Percentiles rank a stretch among this genome's conserved stretches.
These are phyloP conservation scores for Neolamprologus hecqui DNA, from an alignment of 2,113 vertebrate genomes.

Conservation along the genomic window DNA sequence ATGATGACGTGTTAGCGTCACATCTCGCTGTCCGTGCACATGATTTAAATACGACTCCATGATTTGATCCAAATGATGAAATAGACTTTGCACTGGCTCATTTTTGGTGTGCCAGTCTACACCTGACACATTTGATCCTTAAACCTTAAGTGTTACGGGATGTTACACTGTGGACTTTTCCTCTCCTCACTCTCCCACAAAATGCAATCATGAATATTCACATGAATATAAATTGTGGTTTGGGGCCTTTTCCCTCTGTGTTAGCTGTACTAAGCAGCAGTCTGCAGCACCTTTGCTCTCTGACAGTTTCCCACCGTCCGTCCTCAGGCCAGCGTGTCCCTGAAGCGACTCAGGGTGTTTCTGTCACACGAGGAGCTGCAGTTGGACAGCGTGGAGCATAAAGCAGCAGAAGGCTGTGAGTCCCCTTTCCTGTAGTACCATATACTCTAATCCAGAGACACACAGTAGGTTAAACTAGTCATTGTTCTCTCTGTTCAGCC, in stretches of 20 bases:
- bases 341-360: slow-evolving; percentile 87
- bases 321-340: slow-evolving; percentile 85
- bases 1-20: not conserved
- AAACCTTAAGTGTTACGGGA: not conserved
- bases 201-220: not conserved
- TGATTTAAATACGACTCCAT: not conserved
- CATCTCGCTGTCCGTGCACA: not conserved
- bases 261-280: not conserved
- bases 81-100: not conserved
- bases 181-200: not conserved
- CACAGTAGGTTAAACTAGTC: no score
- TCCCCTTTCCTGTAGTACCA: not conserved
- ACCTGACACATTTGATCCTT: not conserved
- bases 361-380: slow-evolving; percentile 93
- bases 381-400: slow-evolving; percentile 76
- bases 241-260: not conserved
- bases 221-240: not conserved
- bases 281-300: no score
- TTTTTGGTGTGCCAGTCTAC: not conserved
- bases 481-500: slow-evolving; percentile 46
- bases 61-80: not conserved
- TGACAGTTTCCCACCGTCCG: not conserved
- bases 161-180: not conserved
- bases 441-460: not conserved
- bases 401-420: slow-evolving; percentile 33